Evolutionary conservation across 2,113 vertebrate genomes (phyloP).

Genomic region (Corythoichthys haematopterus): DNA sequence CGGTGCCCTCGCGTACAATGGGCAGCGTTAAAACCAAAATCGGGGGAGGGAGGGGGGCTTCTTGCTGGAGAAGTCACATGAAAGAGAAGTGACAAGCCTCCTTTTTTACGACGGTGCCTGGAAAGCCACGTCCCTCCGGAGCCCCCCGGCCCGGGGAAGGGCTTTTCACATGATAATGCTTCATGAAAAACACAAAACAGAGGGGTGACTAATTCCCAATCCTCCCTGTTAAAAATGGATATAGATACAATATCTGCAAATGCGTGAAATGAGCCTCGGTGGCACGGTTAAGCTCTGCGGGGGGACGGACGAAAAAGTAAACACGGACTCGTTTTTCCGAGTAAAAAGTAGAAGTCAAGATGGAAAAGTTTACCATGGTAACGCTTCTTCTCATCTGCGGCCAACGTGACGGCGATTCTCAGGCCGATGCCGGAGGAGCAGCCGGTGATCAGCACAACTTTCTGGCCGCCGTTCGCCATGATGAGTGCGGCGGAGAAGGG

Average conservation of each 20-base stretch:
- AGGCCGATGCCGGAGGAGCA: slow-evolving; percentile 81
- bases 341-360: slow-evolving; percentile 43
- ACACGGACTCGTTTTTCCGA: slow-evolving; percentile 28
- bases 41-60: slow-evolving; percentile 55
- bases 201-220: slow-evolving; percentile 34
- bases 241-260: slow-evolving; percentile 23
- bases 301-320: slow-evolving; percentile 29
- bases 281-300: slow-evolving; percentile 1
- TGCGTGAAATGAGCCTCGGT: background rate
- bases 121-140: slow-evolving; percentile 63
- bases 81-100: slow-evolving; percentile 76
- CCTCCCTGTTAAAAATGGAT: slow-evolving; percentile 24
- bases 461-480: slow-evolving; percentile 77
- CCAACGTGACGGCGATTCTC: slow-evolving; percentile 75
- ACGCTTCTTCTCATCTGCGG: slow-evolving; percentile 76
- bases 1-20: slow-evolving; percentile 63
- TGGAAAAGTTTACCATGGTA: slow-evolving; percentile 76
- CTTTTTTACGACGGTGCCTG: slow-evolving; percentile 64
- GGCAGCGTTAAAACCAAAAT: slow-evolving; percentile 57
- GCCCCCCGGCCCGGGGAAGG: slow-evolving; percentile 44
- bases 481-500: slow-evolving; percentile 51
- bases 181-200: slow-evolving; percentile 17
- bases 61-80: slow-evolving; percentile 76
- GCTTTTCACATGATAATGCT: slow-evolving; percentile 70
- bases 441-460: slow-evolving; percentile 80